Evolutionary conservation across 2,797 vertebrate species (phyloP), one percentile per base, ranked within the genome.

Genomic region (Graptemys geographica): DNA sequence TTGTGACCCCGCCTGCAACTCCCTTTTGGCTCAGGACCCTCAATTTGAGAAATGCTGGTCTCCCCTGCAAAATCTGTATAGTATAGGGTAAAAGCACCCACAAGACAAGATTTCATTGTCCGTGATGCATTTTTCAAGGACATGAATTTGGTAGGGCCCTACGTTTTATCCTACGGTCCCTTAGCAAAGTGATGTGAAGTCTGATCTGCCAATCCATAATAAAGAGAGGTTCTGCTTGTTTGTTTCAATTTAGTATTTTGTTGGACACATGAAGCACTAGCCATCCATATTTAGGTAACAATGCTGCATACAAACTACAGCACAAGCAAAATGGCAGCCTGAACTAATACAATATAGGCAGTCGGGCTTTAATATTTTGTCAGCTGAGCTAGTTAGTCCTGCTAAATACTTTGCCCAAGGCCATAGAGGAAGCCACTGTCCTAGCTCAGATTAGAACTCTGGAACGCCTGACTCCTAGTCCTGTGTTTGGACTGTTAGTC

Each of bases 191-290:
- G 0, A n/a, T 1, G 0, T 2, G 5, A 74, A 74, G 85, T 81
- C 79, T 84, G 83, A 80, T 93, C 89, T 86, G 83, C 52, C 4
- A 16, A 85, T 89, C 86, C 4, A 11, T 44, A 31, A 83, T 78
- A 91, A 95, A 92, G 89, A 90, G 41, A 65, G 69, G 12, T 95
- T 88, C 88, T 76, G 27, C 65, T 86, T 95, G 87, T 91, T 87
- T 91, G 28, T 47, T 13, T 83, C 57, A 92, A 79, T 93, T 87
- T 92, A 76, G 76, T 92, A 92, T 79, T 86, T 89, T 96, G 72
- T 90, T 95, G 57, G 89, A 59, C 74, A 25, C 16, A 23, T 6
- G 80, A 57, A 96, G 81, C 28, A 86, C 23, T 11, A n/a, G 62
- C 49, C 11, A 33, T 11, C 44, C 37, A 5, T 78, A 52, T 21